Evolutionary conservation across 2,797 vertebrate genomes (phyloP).

Genomic region (Mus spretus): DNA sequence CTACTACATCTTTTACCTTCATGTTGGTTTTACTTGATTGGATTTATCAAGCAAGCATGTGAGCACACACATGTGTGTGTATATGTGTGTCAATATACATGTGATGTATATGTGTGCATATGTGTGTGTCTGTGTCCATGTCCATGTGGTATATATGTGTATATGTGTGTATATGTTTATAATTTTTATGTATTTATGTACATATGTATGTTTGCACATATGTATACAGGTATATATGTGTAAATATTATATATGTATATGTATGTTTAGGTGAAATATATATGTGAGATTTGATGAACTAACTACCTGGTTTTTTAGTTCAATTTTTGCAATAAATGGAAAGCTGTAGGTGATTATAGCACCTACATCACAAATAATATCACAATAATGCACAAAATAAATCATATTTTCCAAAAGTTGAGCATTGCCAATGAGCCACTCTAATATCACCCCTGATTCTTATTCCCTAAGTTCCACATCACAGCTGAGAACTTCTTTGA

Average conservation of each 20-base stretch:
- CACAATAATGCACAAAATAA: background rate
- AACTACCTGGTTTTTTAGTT: background rate
- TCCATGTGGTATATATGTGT: background rate
- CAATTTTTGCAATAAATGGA: background rate
- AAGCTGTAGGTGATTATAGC: background rate
- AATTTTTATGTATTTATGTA: background rate
- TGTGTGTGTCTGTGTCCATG: too few relatives aligned
- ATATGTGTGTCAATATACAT: too few relatives aligned
- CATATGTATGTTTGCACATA: too few relatives aligned
- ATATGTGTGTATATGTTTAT: background rate
- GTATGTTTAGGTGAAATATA: too few relatives aligned
- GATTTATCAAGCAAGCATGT: too few relatives aligned
- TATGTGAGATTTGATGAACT: too few relatives aligned
- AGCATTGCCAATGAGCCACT: background rate
- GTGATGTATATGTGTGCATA: too few relatives aligned
- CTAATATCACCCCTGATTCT: background rate
- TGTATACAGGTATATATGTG: too few relatives aligned
- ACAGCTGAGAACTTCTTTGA: conserved; percentile 56
- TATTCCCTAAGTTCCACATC: conserved; percentile 35
- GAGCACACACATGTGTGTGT: too few relatives aligned
- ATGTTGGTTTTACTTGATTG: too few relatives aligned
- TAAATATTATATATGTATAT: background rate
- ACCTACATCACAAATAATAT: too few relatives aligned
- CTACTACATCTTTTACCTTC: too few relatives aligned
- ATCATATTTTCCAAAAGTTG: conserved; percentile 5